Base-by-base conservation (phyloP, 64 coral and sea anemone genomes). In the Astreopora myriophthalma region DNA sequence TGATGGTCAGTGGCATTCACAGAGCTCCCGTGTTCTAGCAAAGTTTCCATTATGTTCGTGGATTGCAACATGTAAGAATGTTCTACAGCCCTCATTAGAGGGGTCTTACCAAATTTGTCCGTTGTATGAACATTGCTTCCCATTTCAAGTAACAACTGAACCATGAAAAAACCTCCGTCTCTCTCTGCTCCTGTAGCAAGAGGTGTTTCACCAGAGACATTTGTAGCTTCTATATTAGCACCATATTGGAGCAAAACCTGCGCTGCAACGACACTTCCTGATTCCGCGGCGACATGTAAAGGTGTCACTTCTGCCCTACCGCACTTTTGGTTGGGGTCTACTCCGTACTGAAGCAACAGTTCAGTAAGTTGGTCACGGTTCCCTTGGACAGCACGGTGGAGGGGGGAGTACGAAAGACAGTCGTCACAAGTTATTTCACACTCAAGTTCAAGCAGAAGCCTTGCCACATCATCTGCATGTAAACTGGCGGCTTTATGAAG, bases 1-100 rank as follows among this genome's bases (percentile, higher is more conserved):
- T 55, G 8, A 8, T n/a, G 3, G 58, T 93, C 91, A 55, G 8
- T 16, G 76, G 31, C 11, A 79, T 79, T 81, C 1, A 81, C 46
- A 32, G 26, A 34, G 46, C 25, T 31, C 1, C 55, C 77, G 58
- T 81, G 77, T 57, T 81, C 77, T 20, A 34, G 22, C 17, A 74
- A 38, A 38, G 19, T 0, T 74, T 23, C 33, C 22, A 39, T 35
- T 14, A 22, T 17, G 1, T 14, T 36, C 8, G 31, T 9, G 6
- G 20, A 26, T 28, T 26, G 8, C 5, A 24, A 25, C 7, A 66
- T 24, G 5, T 8, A 22, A 0, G 23, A 23, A 2, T 24, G 6
- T 24, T 26, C 23, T 26, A 66, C 24, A n/a, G 62, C 62, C 62
- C 27, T 66, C 62, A 66, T 26, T 26, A 66, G 62, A 26, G 62